phyloP scores from a whole-genome alignment of 1,140 invertebrate species.

The Sesamia nonagrioides region DNA sequence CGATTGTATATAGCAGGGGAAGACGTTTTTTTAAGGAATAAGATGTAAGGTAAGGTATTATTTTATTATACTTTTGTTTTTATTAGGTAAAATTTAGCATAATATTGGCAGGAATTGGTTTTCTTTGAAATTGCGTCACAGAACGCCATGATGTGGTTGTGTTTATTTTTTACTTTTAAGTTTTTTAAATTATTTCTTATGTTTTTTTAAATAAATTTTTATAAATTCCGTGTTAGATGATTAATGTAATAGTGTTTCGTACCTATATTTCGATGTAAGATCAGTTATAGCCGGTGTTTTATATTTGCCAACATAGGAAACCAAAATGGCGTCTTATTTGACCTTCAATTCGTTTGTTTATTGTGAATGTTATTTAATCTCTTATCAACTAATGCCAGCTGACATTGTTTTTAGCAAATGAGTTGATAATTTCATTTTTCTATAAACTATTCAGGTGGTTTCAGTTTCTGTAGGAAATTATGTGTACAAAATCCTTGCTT shows the following conservation, averaged over 20 bases:
- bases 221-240: not conserved
- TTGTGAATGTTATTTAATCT: slow-evolving; percentile 36
- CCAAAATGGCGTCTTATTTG: slow-evolving; percentile 45
- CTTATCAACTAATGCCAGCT: slow-evolving; percentile 21
- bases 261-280: slow-evolving; percentile 4
- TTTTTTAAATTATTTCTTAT: not conserved
- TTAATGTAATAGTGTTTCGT: not conserved
- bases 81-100: slow-evolving; percentile 27
- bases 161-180: not conserved
- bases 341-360: slow-evolving; percentile 37
- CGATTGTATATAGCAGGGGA: slow-evolving; percentile 45
- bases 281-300: slow-evolving; percentile 9
- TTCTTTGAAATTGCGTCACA: slow-evolving; percentile 44
- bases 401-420: not conserved
- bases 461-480: not conserved
- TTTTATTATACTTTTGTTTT: slow-evolving; percentile 34
- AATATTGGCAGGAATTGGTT: slow-evolving; percentile 12
- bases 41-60: slow-evolving; percentile 70
- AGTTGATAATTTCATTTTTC: not conserved
- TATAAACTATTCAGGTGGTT: not conserved
- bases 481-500: not conserved
- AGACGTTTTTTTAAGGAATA: slow-evolving; percentile 56
- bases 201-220: not conserved
- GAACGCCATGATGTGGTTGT: slow-evolving; percentile 45
- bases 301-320: slow-evolving; percentile 27